These are phyloP conservation scores for Adelges cooleyi DNA, from an alignment of 1,140 invertebrate species.

Conservation along the genomic window DNA sequence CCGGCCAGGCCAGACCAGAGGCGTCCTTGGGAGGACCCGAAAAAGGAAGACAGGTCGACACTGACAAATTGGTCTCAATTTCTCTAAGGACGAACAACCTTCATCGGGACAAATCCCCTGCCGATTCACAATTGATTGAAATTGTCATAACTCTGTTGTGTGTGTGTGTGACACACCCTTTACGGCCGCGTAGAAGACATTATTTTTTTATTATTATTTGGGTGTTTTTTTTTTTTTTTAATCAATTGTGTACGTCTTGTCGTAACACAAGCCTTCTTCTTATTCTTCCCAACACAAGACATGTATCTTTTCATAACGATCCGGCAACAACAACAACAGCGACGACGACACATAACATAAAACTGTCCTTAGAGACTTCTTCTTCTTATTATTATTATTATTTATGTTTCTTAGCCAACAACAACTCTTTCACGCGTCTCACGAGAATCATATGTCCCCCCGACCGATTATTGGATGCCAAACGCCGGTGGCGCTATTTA, in stretches of 20 bases:
- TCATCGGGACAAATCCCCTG: constrained; percentile 16
- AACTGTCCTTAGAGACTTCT: too few species aligned
- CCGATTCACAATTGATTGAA: constrained; percentile 27
- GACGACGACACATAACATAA: too few species aligned
- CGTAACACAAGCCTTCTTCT: background rate
- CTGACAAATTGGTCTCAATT: constrained; percentile 27
- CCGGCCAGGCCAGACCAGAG: background rate
- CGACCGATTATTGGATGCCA: too few species aligned
- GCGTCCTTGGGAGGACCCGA: background rate
- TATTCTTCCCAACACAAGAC: background rate
- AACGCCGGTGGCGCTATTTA: too few species aligned
- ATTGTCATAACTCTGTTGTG: constrained; percentile 24
- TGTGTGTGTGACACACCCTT: constrained; percentile 24
- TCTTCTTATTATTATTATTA: too few species aligned
- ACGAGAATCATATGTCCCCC: constrained; percentile 14
- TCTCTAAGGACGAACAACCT: constrained; percentile 21
- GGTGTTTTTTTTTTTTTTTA: constrained; percentile 6
- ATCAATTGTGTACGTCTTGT: background rate
- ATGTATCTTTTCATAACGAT: background rate
- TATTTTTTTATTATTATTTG: background rate
- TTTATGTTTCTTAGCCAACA: background rate
- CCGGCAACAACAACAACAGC: too few species aligned
- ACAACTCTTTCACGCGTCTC: constrained; percentile 15
- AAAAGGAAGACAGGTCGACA: constrained; percentile 22
- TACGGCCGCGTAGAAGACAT: background rate